Evolutionary conservation across 35 echinoderm and acorn worm species (phyloP).

Genomic region (Strongylocentrotus purpuratus): DNA sequence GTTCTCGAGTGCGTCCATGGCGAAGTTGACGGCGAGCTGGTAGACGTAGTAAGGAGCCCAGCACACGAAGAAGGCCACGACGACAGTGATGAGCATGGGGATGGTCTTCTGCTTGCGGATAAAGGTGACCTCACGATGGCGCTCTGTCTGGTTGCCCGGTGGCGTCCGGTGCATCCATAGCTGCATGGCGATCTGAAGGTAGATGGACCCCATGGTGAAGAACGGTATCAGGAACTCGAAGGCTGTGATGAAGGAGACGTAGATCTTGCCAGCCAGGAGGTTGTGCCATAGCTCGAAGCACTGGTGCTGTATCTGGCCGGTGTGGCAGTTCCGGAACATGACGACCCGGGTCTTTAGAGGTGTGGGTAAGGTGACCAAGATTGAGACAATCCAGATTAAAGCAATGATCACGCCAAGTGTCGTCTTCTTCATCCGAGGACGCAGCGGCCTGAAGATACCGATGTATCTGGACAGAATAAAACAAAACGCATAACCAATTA

Average conservation of each 20-base stretch:
- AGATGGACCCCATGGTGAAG: slow-evolving; percentile 75
- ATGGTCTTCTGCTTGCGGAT: slow-evolving; percentile 89
- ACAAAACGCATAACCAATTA: not conserved
- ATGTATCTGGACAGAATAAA: slow-evolving; percentile 70
- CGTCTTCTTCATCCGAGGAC: slow-evolving; percentile 82
- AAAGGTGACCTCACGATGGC: slow-evolving; percentile 84
- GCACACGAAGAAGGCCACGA: slow-evolving; percentile 92
- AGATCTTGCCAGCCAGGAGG: slow-evolving; percentile 42
- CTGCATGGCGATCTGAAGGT: slow-evolving; percentile 77
- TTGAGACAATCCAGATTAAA: slow-evolving; percentile 73
- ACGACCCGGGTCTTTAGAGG: slow-evolving; percentile 39
- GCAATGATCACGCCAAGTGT: slow-evolving; percentile 69
- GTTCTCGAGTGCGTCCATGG: not conserved
- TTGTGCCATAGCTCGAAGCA: slow-evolving; percentile 81
- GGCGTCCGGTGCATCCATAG: slow-evolving; percentile 86
- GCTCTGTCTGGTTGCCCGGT: slow-evolving; percentile 84
- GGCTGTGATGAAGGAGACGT: slow-evolving; percentile 72
- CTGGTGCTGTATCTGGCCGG: not conserved
- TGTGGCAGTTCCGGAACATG: slow-evolving; percentile 36
- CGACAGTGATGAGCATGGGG: slow-evolving; percentile 91
- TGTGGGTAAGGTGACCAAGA: slow-evolving; percentile 78
- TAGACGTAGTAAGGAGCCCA: slow-evolving; percentile 92
- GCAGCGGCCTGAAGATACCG: slow-evolving; percentile 91
- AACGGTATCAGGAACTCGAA: slow-evolving; percentile 79
- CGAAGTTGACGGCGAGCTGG: slow-evolving; percentile 68